These are phyloP conservation scores for Tachina fera DNA, from an alignment of 2,888 invertebrate species.

Conservation along the genomic window DNA sequence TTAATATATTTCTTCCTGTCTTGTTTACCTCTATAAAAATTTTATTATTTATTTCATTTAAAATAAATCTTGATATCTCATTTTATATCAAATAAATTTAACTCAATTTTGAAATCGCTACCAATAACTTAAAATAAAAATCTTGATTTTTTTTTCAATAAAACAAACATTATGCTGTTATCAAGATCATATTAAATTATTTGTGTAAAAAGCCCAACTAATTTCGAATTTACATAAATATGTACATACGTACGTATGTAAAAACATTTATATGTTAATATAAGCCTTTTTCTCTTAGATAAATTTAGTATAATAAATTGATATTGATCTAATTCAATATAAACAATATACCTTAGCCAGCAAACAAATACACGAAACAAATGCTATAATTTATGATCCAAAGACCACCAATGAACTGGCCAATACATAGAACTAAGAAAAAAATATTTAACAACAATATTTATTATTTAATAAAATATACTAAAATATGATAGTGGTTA, in stretches of 20 bases:
- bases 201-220: conserved; percentile 4
- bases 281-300: neutral
- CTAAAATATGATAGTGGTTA: conserved; percentile 26
- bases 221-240: conserved; percentile 9
- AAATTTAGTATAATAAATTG: conserved; percentile 4
- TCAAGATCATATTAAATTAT: conserved; percentile 50
- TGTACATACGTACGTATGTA: neutral
- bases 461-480: conserved; percentile 18
- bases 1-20: neutral
- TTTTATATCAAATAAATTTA: conserved; percentile 24
- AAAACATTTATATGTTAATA: conserved; percentile 36
- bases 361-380: conserved; percentile 6
- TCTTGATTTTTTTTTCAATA: neutral
- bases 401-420: conserved; percentile 43
- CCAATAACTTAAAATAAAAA: conserved; percentile 24
- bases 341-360: conserved; percentile 17
- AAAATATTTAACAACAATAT: conserved; percentile 2
- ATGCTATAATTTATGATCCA: conserved; percentile 44
- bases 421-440: neutral
- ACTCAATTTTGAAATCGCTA: conserved; percentile 31
- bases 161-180: conserved; percentile 6
- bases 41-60: neutral
- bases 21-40: neutral
- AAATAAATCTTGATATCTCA: neutral
- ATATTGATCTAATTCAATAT: conserved; percentile 39